Evolutionary conservation across 2,888 invertebrate genomes (phyloP), one percentile per base, ranked within the genome.

Genomic region (Chalcosyrphus nemorum): DNA sequence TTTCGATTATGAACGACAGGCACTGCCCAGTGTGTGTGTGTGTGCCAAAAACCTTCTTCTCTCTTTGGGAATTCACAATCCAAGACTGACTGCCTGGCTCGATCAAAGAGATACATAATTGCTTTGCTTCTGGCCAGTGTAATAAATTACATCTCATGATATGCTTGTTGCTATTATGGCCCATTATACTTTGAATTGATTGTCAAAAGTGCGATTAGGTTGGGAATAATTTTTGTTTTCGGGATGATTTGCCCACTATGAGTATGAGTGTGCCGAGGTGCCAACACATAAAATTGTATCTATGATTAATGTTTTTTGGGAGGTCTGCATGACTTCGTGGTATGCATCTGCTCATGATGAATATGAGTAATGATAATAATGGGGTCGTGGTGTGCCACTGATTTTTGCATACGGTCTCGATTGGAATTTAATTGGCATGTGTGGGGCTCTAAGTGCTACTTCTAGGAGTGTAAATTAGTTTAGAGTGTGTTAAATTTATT

Each of bases 101-200:
- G 61, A 63, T 63, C 76, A 76, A 56, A 56, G 63, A 56, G 63
- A 61, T 75, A 74, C 70, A 80, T 84, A 84, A 84, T 84, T 84
- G 84, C 84, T 84, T 80, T 74, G 84, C 84, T 84, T 75, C 80
- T 84, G 80, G 84, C 74, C 74, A 84, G 19, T 57, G 80, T 80
- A 84, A 84, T 84, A 84, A 84, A 84, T 84, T 75, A 84, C 80
- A 84, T 84, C 84, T 80, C 80, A 84, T 84, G 84, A 84, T 84
- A 84, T 65, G 84, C 84, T 84, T 84, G 63, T 84, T 84, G 80
- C 84, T 74, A 84, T 84, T 84, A 84, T 80, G 75, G 80, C 45
- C 84, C 84, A 84, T 84, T 84, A 84, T 75, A 74, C 38, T 80
- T 84, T 80, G 80, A 84, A 84, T 84, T 84, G 84, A 80, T 84